These are phyloP conservation scores for Ooceraea biroi DNA, from an alignment of 1,140 invertebrate species.

Conservation along the genomic window DNA sequence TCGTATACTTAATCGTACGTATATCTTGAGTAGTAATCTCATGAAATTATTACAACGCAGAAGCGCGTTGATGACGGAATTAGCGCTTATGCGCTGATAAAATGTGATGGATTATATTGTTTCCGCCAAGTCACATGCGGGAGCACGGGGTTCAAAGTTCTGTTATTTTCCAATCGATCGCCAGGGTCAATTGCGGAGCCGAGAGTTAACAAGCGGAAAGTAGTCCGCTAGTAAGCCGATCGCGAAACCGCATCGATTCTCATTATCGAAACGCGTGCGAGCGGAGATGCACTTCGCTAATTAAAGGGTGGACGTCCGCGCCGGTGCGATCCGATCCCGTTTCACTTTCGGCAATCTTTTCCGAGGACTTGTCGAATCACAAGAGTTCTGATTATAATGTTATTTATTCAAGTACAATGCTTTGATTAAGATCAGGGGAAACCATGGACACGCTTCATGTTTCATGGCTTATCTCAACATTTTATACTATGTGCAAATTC, in stretches of 20 bases:
- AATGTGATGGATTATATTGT: neutral
- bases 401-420: too few relatives aligned
- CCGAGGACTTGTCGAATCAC: too few relatives aligned
- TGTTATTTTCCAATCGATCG: constrained; percentile 41
- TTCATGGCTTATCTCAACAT: too few relatives aligned
- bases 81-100: neutral
- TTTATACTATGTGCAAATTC: too few relatives aligned
- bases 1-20: neutral
- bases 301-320: neutral
- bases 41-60: neutral
- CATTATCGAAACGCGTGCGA: neutral
- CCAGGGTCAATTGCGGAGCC: constrained; percentile 28
- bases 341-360: too few relatives aligned
- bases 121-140: neutral
- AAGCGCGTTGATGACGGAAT: too few relatives aligned
- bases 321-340: constrained; percentile 25
- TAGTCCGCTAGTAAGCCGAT: constrained; percentile 10
- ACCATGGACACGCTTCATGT: too few relatives aligned
- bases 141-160: constrained; percentile 34
- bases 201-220: constrained; percentile 22
- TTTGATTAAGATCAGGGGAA: too few relatives aligned
- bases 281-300: neutral
- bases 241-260: neutral
- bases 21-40: neutral
- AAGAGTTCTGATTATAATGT: too few relatives aligned